Evolutionary conservation across 1,140 invertebrate species (phyloP).

Genomic region (Watersipora subatra): DNA sequence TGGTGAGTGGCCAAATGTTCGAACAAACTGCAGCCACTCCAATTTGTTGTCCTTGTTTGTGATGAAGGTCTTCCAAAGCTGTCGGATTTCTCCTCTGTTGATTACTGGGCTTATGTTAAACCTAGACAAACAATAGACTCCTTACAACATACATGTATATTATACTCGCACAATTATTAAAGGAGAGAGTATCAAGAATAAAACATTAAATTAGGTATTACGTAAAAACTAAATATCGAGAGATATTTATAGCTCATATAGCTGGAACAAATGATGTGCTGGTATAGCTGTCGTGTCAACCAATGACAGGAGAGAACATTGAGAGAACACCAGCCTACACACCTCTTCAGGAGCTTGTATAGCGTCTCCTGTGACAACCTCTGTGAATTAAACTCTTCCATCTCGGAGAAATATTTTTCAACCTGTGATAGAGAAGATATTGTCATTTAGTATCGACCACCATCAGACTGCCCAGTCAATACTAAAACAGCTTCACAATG

Average conservation of each 20-base stretch:
- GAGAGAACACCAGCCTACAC: too few species aligned
- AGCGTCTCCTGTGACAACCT: conserved; percentile 34
- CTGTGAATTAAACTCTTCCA: conserved; percentile 32
- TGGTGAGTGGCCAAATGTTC: conserved; percentile 37
- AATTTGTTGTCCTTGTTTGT: conserved; percentile 35
- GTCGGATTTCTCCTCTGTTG: conserved; percentile 35
- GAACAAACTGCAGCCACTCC: conserved; percentile 36
- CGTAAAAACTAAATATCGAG: too few species aligned
- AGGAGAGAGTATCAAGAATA: not conserved
- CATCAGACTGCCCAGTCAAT: too few species aligned
- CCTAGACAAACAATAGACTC: conserved; percentile 15
- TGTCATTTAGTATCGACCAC: too few species aligned
- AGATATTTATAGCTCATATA: too few species aligned
- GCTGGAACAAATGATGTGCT: too few species aligned
- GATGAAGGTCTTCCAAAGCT: conserved; percentile 38
- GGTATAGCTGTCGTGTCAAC: too few species aligned
- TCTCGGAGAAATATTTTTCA: conserved; percentile 26
- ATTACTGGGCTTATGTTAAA: conserved; percentile 32
- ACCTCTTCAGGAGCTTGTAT: conserved; percentile 30
- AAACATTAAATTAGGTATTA: too few species aligned
- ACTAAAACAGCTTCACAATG: too few species aligned
- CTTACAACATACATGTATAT: too few species aligned
- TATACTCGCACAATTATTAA: not conserved
- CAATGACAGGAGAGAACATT: too few species aligned
- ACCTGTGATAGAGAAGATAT: conserved; percentile 14